Evolutionary conservation across 2,113 vertebrate genomes (phyloP), one percentile per base, ranked within the genome.

Genomic region (Ahaetulla prasina): DNA sequence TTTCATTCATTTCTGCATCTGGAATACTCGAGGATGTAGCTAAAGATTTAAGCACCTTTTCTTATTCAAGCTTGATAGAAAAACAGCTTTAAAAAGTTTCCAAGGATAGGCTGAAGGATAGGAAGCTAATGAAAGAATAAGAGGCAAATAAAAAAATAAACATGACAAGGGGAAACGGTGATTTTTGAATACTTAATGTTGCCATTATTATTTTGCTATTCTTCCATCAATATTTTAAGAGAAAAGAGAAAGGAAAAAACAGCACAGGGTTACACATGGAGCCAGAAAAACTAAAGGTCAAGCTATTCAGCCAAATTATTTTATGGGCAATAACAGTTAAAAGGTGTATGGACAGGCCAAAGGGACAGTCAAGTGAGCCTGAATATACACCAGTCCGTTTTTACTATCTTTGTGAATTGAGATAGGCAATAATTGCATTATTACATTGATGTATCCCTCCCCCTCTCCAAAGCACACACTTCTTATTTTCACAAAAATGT

Each of bases 181-280:
- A 49, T 92, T 92, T 85, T n/a, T 23, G 11, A 92, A 92, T 92
- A 55, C 39, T 54, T 84, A 89, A 89, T 92, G 27, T 80, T 80
- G 60, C 53, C 27, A 16, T 39, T 80, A 35, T 54, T 43, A 9
- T 20, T 88, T 80, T 63, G 55, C 30, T 85, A 87, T 60, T 74
- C n/a, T 49, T 8, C 55, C 8, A 68, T 91, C 35, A 91, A 23
- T 57, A 9, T 92, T 92, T 84, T 88, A 89, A 0, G 0, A 0
- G 47, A 39, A 18, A 30, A 89, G 8, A 12, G 57, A 45, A 39
- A 54, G 7, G 23, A 16, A 8, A 47, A 12, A 60, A 25, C 1
- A 22, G 9, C 1, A 90, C 1, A 85, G 20, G 0, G 18, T 12
- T 50, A 54, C 57, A 12, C 12, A 3, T 74, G 35, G 87, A 80